Evolutionary conservation across 1,140 invertebrate species (phyloP).

Genomic region (Danaus melanippus): DNA sequence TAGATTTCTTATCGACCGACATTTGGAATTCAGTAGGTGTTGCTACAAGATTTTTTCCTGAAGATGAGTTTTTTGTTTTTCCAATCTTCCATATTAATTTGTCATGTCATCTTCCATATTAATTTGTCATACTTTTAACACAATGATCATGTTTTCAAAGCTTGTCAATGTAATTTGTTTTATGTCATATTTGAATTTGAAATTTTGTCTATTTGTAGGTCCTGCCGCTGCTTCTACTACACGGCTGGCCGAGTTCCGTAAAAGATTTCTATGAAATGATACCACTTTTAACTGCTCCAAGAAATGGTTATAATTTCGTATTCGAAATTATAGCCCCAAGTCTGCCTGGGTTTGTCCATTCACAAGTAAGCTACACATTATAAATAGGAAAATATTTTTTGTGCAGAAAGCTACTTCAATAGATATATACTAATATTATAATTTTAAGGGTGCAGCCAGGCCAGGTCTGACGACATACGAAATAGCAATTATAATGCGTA

Average conservation of each 20-base stretch:
- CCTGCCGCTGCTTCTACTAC: conserved; percentile 80
- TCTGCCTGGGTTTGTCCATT: conserved; percentile 85
- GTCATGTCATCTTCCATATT: too few species aligned
- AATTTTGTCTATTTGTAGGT: conserved; percentile 47
- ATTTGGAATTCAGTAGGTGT: conserved; percentile 8
- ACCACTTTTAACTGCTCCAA: conserved; percentile 77
- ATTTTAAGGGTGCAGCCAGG: conserved; percentile 70
- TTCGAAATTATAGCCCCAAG: conserved; percentile 86
- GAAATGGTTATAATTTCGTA: conserved; percentile 75
- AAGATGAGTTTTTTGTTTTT: too few species aligned
- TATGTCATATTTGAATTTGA: not conserved
- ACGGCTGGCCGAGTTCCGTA: conserved; percentile 90
- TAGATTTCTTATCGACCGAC: conserved; percentile 4
- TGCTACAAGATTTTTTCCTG: not conserved
- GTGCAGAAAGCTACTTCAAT: not conserved
- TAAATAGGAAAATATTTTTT: not conserved
- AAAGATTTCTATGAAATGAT: conserved; percentile 86
- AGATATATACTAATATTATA: conserved; percentile 4
- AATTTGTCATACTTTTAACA: too few species aligned
- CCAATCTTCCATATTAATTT: too few species aligned
- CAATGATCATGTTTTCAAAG: too few species aligned
- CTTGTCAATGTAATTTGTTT: too few species aligned
- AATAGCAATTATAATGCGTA: conserved; percentile 83
- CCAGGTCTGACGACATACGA: conserved; percentile 76
- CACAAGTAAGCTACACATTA: conserved; percentile 53